Base-by-base conservation (phyloP, 2,888 invertebrate genomes). In the Leptinotarsa tumamoca region DNA sequence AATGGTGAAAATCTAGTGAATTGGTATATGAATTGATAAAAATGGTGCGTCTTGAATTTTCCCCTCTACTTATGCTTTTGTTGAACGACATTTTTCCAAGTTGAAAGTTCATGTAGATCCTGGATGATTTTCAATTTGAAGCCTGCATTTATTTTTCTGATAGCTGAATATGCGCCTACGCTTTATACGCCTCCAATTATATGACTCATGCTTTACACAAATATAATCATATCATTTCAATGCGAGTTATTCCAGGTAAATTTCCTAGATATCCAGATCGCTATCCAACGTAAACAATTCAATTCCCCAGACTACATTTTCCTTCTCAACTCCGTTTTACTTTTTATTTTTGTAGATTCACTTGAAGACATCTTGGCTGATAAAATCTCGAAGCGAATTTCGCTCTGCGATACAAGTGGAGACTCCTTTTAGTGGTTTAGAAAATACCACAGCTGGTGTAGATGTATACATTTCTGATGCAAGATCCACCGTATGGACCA, bases 341-440 rank as follows among this genome's bases (percentile, higher is more conserved):
- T 33, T 56, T 76, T 74, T 49, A 63, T 74, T 80, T 71, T 81
- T 80, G 67, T 75, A 85, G 85, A 80, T 85, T 74, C 80, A 81
- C 76, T 80, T 84, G 43, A 80, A 76, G 72, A 70, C 80, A 73
- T 82, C 83, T 50, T 86, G 86, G 86, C 76, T 83, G 72, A 83
- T 84, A 77, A 79, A 82, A 76, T 86, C 86, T 49, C 67, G 83
- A 54, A 86, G 81, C 71, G 82, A 87, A 80, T 87, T 88, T 78
- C 83, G 84, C 69, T 75, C 87, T 3, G 84, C 87, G 73, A 63
- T 90, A 21, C 81, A 84, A 61, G 85, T 87, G 1, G 85, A 88
- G 77, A 89, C 89, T 3, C 90, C 90, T 0, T 87, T 89, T 79
- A 79, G 85, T 68, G 88, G 89, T 2, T 81, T 90, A 67, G 86